phyloP scores from a whole-genome alignment of 2,113 vertebrate species.

The Cisticola juncidis region DNA sequence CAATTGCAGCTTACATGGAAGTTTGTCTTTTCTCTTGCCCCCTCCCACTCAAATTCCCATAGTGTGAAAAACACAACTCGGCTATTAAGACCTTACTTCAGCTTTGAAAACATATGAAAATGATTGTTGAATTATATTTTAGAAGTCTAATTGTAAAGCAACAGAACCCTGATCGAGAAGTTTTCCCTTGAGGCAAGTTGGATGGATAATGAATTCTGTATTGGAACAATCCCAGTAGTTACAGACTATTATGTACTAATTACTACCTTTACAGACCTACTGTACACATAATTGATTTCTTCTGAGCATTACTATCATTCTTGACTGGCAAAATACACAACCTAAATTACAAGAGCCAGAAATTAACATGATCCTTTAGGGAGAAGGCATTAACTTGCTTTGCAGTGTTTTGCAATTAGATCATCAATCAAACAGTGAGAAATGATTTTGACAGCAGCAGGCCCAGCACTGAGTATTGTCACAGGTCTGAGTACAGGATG shows the following conservation, averaged over 20 bases:
- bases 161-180: not conserved
- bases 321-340: slow-evolving; percentile 66
- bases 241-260: slow-evolving; percentile 70
- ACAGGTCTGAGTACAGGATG: not conserved
- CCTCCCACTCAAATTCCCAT: not conserved
- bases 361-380: slow-evolving; percentile 61
- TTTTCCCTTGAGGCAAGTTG: slow-evolving; percentile 28
- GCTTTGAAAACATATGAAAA: not conserved
- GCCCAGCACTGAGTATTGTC: not conserved
- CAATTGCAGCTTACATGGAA: not conserved
- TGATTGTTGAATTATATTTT: not conserved
- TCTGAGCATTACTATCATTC: slow-evolving; percentile 60
- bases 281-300: slow-evolving; percentile 71
- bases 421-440: slow-evolving; percentile 32
- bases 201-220: slow-evolving; percentile 42
- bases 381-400: slow-evolving; percentile 59
- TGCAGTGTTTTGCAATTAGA: slow-evolving; percentile 44
- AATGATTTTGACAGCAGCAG: slow-evolving; percentile 6
- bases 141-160: not conserved
- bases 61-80: not conserved
- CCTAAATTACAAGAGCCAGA: slow-evolving; percentile 66
- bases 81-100: not conserved
- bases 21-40: not conserved
- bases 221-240: slow-evolving; percentile 62
- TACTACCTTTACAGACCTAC: slow-evolving; percentile 68